A percentile compares a stretch with the other conserved stretches of the same genome.
phyloP scores from a whole-genome alignment of 2,888 invertebrate genomes.

The Nebria salina region DNA sequence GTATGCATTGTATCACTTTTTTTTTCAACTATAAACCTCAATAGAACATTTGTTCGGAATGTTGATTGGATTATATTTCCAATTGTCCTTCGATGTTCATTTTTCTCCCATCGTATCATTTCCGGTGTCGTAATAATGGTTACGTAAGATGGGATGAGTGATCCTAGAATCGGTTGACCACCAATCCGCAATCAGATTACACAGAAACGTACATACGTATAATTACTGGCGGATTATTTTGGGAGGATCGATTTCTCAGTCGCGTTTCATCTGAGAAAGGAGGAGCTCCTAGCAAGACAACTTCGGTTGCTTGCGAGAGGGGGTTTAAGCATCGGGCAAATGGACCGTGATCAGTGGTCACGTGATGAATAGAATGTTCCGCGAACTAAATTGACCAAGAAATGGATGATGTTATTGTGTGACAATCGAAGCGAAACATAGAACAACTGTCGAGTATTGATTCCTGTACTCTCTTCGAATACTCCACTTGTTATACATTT shows the following conservation, averaged over 20 bases:
- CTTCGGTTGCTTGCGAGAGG: neutral
- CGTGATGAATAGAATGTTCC: constrained; percentile 31
- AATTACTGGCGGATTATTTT: neutral
- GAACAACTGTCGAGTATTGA: constrained; percentile 18
- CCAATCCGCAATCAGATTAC: constrained; percentile 22
- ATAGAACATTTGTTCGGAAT: too few species aligned
- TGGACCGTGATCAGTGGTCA: constrained; percentile 25
- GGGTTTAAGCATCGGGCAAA: constrained; percentile 18
- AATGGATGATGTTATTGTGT: constrained; percentile 30
- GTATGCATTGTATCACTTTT: too few species aligned
- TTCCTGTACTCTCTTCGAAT: neutral
- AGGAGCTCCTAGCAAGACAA: neutral
- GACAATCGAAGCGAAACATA: constrained; percentile 16
- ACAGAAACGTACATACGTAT: constrained; percentile 9
- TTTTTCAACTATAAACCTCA: too few species aligned
- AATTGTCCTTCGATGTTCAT: too few species aligned
- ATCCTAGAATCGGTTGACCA: neutral
- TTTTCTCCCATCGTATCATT: neutral
- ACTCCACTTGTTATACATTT: neutral
- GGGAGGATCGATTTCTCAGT: constrained; percentile 8
- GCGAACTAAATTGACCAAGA: constrained; percentile 29
- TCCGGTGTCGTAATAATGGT: neutral
- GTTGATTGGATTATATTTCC: too few species aligned
- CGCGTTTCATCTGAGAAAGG: neutral
- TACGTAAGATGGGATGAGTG: neutral